Evolutionary conservation across 2,888 invertebrate genomes (phyloP), one percentile per base, ranked within the genome.

Genomic region (Zaprionus obscuricornis): DNA sequence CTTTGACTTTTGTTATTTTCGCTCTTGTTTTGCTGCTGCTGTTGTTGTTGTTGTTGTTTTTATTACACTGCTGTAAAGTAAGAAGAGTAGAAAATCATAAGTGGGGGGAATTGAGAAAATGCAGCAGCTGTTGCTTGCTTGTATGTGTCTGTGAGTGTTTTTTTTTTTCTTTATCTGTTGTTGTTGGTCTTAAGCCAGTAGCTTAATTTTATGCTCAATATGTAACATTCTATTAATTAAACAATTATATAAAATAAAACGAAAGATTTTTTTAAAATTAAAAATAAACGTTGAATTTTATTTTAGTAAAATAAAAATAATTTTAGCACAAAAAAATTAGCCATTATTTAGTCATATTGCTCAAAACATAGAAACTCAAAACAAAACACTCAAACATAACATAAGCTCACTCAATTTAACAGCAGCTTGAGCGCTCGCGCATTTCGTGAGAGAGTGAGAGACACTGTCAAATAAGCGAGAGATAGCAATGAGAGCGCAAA

Each of bases 71-170:
- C 73, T 70, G 64, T 8, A 59, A 71, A 59, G 14, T 39, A 54
- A 54, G 37, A 57, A 39, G 18, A 24, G 11, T 18, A 47, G 33
- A 43, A 36, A 50, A 24, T 39, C 14, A 24, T 58, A 29, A 59
- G 66, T 18, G 8, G 27, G 46, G 27, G 46, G 34, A 31, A 54
- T 40, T 66, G 37, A 49, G 67, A 22, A 7, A 59, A 54, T 46
- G 45, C 67, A 63, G 74, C 70, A 74, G 65, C 65, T 74, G 74
- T 71, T 74, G 74, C 69, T 69, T 60, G 70, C 22, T 43, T 57
- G 45, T 47, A 36, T 27, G 11, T 39, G 40, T 45, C 18, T 52
- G 51, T 36, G 39, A 13, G 27, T 36, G 31, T 37, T 31, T 39
- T 43, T 36, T 16, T 34, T 16, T 34, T 1, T 17, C 17, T n/a